Evolutionary conservation across 2,113 vertebrate genomes (phyloP).

Genomic region (Daphoenositta chrysoptera): DNA sequence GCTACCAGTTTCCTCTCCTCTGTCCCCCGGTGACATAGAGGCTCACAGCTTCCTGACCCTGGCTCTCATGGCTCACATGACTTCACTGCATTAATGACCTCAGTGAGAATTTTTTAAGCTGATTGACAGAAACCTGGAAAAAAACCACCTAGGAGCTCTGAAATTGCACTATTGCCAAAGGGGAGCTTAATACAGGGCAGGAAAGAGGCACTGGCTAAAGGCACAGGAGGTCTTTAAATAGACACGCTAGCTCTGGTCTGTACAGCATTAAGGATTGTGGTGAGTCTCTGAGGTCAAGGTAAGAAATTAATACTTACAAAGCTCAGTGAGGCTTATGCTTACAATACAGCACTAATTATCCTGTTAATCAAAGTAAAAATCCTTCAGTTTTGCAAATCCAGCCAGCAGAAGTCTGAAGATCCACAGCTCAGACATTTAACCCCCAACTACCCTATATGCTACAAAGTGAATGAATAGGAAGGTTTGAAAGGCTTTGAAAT

Average conservation of each 20-base stretch:
- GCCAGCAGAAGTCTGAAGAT: neutral
- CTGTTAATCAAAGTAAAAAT: slow-evolving; percentile 39
- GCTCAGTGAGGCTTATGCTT: neutral
- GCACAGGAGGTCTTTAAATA: neutral
- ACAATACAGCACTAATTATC: slow-evolving; percentile 17
- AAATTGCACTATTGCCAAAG: neutral
- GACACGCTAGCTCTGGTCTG: neutral
- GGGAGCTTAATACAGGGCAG: neutral
- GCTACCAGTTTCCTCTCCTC: neutral
- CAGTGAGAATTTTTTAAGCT: slow-evolving; percentile 29
- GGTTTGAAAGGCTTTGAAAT: neutral
- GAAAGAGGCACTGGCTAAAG: neutral
- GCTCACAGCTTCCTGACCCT: slow-evolving; percentile 1
- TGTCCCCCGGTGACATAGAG: neutral
- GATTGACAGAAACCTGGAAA: slow-evolving; percentile 23
- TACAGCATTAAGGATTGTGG: neutral
- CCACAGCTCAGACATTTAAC: neutral
- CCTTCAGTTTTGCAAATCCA: slow-evolving; percentile 12
- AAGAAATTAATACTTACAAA: slow-evolving; percentile 5
- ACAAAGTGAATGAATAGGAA: neutral
- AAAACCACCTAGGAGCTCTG: neutral
- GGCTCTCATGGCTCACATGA: neutral
- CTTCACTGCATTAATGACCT: slow-evolving; percentile 24
- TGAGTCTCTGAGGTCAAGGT: neutral
- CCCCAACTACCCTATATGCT: neutral